A percentile compares a stretch with the other conserved stretches of the same genome.
Evolutionary conservation across 2,113 vertebrate genomes (phyloP).

Genomic region (Dicentrarchus labrax): DNA sequence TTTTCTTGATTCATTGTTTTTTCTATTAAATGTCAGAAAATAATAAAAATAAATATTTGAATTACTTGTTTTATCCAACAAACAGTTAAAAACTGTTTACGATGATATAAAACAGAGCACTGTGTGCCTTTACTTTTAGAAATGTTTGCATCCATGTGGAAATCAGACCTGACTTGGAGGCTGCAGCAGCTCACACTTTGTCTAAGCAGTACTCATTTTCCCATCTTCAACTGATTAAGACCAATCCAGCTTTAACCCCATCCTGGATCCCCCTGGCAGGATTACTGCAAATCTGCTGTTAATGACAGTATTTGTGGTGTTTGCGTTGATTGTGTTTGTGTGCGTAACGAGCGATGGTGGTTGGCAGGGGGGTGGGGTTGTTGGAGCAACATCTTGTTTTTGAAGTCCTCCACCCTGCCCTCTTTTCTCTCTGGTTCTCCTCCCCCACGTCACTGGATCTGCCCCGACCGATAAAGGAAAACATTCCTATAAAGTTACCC

Average conservation of each 20-base stretch:
- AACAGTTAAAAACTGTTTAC: background rate
- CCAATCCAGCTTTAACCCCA: slow-evolving; percentile 74
- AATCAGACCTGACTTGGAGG: slow-evolving; percentile 6
- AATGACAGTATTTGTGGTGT: slow-evolving; percentile 53
- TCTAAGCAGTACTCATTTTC: slow-evolving; percentile 53
- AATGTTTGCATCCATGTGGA: slow-evolving; percentile 8
- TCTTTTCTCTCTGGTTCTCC: background rate
- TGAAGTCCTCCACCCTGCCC: slow-evolving; percentile 23
- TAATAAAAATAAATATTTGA: no score
- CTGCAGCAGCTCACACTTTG: slow-evolving; percentile 18
- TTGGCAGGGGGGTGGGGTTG: slow-evolving; percentile 6
- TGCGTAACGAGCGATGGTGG: slow-evolving; percentile 9
- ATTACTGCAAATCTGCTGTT: slow-evolving; percentile 74
- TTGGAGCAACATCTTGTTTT: slow-evolving; percentile 56
- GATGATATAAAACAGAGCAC: background rate
- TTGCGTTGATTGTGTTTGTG: slow-evolving; percentile 41
- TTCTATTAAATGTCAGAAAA: no score
- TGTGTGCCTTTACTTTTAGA: background rate
- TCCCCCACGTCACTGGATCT: slow-evolving; percentile 29
- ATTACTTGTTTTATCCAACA: background rate
- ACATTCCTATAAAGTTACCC: slow-evolving; percentile 40
- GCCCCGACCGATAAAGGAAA: slow-evolving; percentile 33
- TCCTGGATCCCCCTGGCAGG: slow-evolving; percentile 57
- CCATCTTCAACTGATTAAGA: slow-evolving; percentile 70
- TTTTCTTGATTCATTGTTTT: no score